Evolutionary conservation across 2,888 invertebrate genomes (phyloP).

Genomic region (Chymomyza amoena): DNA sequence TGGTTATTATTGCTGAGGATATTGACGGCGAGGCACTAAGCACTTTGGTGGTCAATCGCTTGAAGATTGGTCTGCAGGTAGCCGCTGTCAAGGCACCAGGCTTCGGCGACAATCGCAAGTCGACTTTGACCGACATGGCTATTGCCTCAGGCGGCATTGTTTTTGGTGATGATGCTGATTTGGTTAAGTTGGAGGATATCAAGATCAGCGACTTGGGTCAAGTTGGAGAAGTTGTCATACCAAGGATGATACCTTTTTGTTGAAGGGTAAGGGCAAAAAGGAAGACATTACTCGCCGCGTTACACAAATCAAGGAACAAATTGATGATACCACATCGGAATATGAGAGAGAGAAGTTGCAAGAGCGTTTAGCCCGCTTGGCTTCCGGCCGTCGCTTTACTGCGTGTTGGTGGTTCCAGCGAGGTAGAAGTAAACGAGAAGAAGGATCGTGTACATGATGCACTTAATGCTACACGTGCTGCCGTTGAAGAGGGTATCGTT

Average conservation of each 20-base stretch:
- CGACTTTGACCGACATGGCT: too few species aligned
- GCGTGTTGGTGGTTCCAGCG: constrained; percentile 92
- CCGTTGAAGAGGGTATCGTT: too few species aligned
- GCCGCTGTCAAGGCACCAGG: too few species aligned
- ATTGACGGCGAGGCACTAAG: constrained; percentile 97
- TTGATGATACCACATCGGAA: too few species aligned
- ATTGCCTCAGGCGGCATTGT: too few species aligned
- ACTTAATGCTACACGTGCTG: too few species aligned
- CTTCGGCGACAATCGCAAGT: too few species aligned
- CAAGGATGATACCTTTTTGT: constrained; percentile 92
- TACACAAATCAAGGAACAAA: too few species aligned
- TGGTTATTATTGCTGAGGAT: constrained; percentile 97
- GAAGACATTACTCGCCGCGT: constrained; percentile 89
- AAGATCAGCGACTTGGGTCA: constrained; percentile 89
- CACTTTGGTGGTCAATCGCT: constrained; percentile 94
- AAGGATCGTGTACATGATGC: constrained; percentile 98
- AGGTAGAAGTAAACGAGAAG: constrained; percentile 97
- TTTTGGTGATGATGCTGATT: constrained; percentile 96
- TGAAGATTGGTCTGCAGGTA: constrained; percentile 96
- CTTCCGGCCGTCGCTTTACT: constrained; percentile 91
- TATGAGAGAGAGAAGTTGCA: constrained; percentile 97
- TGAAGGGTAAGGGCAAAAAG: constrained; percentile 89
- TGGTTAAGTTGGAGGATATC: constrained; percentile 94
- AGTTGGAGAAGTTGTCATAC: constrained; percentile 95
- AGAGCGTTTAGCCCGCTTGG: constrained; percentile 93